These are phyloP conservation scores for Beaufortia kweichowensis DNA, from an alignment of 2,113 vertebrate genomes.

Conservation along the genomic window DNA sequence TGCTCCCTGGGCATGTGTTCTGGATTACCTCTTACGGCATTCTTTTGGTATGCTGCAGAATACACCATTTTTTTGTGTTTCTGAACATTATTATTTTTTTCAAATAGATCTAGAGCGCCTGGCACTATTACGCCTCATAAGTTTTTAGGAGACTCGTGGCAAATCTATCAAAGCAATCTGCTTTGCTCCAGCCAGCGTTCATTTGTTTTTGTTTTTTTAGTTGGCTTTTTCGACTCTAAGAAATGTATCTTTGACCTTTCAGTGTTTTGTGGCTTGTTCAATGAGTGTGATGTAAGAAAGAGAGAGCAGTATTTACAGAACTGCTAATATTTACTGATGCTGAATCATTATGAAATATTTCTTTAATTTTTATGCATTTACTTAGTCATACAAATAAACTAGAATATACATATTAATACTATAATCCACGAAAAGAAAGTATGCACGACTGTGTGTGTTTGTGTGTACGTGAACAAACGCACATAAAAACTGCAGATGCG, in stretches of 20 bases:
- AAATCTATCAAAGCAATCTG: constrained; percentile 13
- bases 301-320: neutral
- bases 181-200: neutral
- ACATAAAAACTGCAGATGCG: too few relatives aligned
- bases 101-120: constrained; percentile 44
- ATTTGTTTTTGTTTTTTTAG: neutral
- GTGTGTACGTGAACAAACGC: too few relatives aligned
- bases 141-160: neutral
- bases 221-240: neutral
- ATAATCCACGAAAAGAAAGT: too few relatives aligned
- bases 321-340: neutral
- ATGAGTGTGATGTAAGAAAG: neutral
- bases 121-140: constrained; percentile 26
- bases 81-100: constrained; percentile 46
- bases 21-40: constrained; percentile 88
- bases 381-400: too few relatives aligned
- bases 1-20: constrained; percentile 90
- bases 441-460: too few relatives aligned
- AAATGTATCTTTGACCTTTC: neutral
- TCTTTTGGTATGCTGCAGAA: constrained; percentile 74
- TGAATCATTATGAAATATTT: too few relatives aligned
- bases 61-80: constrained; percentile 60
- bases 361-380: neutral
- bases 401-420: too few relatives aligned
- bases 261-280: neutral